Conservation (phyloP, 2,797 vertebrate genomes). For the Syndactyla subalaris region DNA sequence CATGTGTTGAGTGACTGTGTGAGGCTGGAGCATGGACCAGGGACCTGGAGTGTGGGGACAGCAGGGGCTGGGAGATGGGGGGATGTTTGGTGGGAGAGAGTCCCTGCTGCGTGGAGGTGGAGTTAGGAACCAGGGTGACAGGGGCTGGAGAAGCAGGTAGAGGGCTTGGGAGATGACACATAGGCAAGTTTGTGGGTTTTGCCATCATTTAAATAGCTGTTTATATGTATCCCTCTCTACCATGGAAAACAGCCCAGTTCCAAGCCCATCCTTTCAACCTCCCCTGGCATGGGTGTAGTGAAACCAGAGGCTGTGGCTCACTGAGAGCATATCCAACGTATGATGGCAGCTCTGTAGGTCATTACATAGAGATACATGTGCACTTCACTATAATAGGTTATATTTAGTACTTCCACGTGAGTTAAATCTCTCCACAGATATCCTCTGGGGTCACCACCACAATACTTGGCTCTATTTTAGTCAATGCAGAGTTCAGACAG, state of each 20-base stretch:
- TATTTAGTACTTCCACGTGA: not conserved
- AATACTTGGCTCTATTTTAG: not conserved
- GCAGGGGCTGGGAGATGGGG: not conserved
- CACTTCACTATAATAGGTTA: not conserved
- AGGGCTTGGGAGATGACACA: not conserved
- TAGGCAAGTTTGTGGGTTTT: not conserved
- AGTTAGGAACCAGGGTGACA: not conserved
- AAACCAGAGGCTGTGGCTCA: not conserved
- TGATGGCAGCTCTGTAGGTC: not conserved
- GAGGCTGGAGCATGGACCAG: not conserved
- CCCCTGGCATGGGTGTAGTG: not conserved
- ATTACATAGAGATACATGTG: not conserved
- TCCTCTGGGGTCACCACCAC: not conserved
- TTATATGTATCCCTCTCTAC: not conserved
- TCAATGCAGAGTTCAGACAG: slow-evolving; percentile 1
- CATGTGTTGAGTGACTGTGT: accelerated
- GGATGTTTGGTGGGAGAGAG: not conserved
- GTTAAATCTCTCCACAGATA: not conserved
- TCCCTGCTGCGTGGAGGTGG: not conserved
- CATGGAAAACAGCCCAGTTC: not conserved
- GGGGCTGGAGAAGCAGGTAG: not conserved
- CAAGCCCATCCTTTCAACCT: not conserved
- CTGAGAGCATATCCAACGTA: not conserved
- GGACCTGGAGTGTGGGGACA: not conserved
- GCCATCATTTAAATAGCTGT: not conserved